phyloP scores from a whole-genome alignment of 2,888 invertebrate genomes.

The Apamea crenata region DNA sequence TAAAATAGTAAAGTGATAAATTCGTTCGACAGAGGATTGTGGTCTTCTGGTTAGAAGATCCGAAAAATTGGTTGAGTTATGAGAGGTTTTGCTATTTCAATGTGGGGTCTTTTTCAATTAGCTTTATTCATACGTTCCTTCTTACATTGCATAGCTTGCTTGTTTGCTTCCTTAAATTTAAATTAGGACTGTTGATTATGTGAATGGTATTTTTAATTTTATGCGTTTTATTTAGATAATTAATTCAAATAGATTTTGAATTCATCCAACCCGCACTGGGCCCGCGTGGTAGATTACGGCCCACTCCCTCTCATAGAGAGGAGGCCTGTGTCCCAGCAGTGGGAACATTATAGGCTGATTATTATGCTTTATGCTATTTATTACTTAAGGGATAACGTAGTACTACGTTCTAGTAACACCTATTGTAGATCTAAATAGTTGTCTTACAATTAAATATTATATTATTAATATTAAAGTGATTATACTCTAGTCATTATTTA shows the following conservation, averaged over 20 bases:
- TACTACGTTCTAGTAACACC: too few species aligned
- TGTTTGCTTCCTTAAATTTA: not conserved
- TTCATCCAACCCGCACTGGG: too few species aligned
- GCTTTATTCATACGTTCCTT: not conserved
- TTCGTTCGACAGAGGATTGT: slow-evolving; percentile 26
- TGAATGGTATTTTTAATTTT: too few species aligned
- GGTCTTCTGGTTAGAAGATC: slow-evolving; percentile 7
- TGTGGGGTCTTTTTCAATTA: not conserved
- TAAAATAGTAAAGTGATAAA: slow-evolving; percentile 57
- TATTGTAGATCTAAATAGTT: too few species aligned
- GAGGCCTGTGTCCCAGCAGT: too few species aligned
- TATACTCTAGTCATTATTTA: not conserved
- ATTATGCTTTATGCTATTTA: too few species aligned
- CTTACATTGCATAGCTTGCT: not conserved
- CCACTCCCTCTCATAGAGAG: not conserved
- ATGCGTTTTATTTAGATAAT: not conserved
- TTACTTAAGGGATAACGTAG: too few species aligned
- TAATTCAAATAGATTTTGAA: not conserved
- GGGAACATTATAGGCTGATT: too few species aligned
- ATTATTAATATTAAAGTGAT: not conserved
- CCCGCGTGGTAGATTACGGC: not conserved
- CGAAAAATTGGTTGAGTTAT: slow-evolving; percentile 11
- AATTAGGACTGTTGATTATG: not conserved
- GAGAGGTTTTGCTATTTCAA: slow-evolving; percentile 10
- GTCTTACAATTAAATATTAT: too few species aligned